These are phyloP conservation scores for Trichomycterus rosablanca DNA, from an alignment of 2,113 vertebrate genomes.

Conservation along the genomic window DNA sequence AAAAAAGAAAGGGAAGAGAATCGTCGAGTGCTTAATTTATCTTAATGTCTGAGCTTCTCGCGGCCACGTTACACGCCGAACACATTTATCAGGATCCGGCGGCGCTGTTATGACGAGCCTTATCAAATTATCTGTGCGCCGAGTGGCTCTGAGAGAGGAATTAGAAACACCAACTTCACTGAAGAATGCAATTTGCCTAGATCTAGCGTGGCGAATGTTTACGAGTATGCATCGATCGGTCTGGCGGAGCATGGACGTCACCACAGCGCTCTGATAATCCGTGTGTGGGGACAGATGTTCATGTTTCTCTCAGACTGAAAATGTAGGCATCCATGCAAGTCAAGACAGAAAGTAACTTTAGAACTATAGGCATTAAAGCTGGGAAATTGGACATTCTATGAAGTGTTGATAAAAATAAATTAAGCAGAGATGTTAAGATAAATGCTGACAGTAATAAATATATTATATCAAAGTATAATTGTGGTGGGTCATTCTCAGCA, in stretches of 20 bases:
- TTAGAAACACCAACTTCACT: conserved; percentile 64
- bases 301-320: too few species aligned
- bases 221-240: conserved; percentile 61
- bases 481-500: too few species aligned
- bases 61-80: conserved; percentile 66
- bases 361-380: conserved; percentile 54
- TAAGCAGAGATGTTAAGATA: conserved; percentile 1
- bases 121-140: conserved; percentile 70
- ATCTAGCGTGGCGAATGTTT: conserved; percentile 66
- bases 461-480: too few species aligned
- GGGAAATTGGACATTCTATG: conserved; percentile 54
- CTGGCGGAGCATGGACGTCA: conserved; percentile 69
- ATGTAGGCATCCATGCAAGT: conserved; percentile 69
- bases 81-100: conserved; percentile 70
- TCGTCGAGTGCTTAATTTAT: conserved; percentile 58
- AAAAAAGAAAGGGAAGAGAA: conserved; percentile 19
- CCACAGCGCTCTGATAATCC: conserved; percentile 58
- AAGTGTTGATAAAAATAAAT: too few species aligned
- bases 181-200: conserved; percentile 66
- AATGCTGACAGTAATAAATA: too few species aligned
- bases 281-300: too few species aligned
- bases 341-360: conserved; percentile 66
- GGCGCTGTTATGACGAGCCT: conserved; percentile 64
- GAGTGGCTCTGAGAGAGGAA: conserved; percentile 66
- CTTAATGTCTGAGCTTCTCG: conserved; percentile 58